These are phyloP conservation scores for Athene noctua DNA, from an alignment of 2,113 vertebrate species.

Conservation along the genomic window DNA sequence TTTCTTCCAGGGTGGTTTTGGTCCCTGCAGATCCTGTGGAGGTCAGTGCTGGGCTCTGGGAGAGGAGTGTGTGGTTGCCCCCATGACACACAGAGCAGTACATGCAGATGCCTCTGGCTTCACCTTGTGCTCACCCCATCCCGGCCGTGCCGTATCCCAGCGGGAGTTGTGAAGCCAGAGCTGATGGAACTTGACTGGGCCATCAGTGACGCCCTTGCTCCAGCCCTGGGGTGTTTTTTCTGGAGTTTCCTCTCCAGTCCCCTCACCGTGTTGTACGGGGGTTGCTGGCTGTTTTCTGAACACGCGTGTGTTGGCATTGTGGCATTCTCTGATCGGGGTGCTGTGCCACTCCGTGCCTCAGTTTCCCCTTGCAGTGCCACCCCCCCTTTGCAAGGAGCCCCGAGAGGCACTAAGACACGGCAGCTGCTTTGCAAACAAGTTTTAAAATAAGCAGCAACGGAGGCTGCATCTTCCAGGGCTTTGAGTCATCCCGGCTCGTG, in stretches of 20 bases:
- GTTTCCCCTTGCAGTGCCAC: neutral
- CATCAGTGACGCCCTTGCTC: neutral
- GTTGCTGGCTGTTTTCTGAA: neutral
- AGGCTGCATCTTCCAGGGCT: neutral
- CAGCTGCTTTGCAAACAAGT: neutral
- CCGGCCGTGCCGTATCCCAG: neutral
- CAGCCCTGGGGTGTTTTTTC: neutral
- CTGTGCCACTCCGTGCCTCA: neutral
- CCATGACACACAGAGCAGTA: rapidly evolving
- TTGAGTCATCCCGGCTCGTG: conserved; percentile 14
- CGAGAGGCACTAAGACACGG: rapidly evolving
- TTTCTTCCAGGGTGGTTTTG: neutral
- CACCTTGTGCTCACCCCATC: rapidly evolving
- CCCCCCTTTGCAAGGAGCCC: neutral
- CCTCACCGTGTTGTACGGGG: rapidly evolving
- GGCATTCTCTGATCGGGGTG: neutral
- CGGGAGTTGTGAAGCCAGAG: rapidly evolving
- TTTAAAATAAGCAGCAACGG: neutral
- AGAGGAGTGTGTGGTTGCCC: neutral
- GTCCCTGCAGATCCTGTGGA: neutral
- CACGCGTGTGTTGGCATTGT: rapidly evolving
- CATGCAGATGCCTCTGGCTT: rapidly evolving
- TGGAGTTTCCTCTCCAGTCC: neutral
- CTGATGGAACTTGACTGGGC: rapidly evolving
- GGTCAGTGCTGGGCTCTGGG: neutral